Evolutionary conservation across 2,113 vertebrate species (phyloP), one percentile per base, ranked within the genome.

Genomic region (Cichladusa arquata): DNA sequence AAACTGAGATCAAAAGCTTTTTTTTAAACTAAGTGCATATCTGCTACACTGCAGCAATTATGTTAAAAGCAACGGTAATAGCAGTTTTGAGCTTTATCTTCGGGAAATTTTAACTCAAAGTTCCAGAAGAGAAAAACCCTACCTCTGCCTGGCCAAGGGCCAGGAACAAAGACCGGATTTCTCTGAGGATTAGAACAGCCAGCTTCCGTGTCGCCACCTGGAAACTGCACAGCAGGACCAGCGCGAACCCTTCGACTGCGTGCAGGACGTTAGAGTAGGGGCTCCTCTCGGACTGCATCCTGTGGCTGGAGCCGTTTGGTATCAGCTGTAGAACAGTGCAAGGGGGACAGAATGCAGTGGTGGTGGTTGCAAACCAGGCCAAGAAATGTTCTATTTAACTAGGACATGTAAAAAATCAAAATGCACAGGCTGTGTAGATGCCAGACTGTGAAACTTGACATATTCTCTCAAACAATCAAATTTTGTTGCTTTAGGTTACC

Each of bases 161-260:
- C 31, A 98, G 91, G 97, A 99, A 99, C 57, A 99, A 98, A 86
- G 98, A 98, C 64, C 99, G 99, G 51, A 99, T 99, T 97, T 99
- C 99, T 96, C 98, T 98, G 80, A 99, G 98, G 62, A 99, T 99
- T 18, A 99, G 88, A 47, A 99, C 99, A 1, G 99, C 99, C 69
- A 99, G 97, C 91, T 99, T 99, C 86, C 99, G 99, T 0, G 99
- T 99, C 91, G 99, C 99, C 81, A 98, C 98, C 94, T 99, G 99
- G 98, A 99, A 99, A 44, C 99, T 99, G 95, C 99, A 99, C 81
- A 99, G 99, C 74, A 99, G 97, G 72, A 99, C 98, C 72, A 99
- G 98, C 1, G 99, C 99, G 96, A 98, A 99, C 96, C 96, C 99
- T 90, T 99, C 99, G 0, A 99, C 99, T 0, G 98, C 99, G 3